Evolutionary conservation across 1,140 invertebrate genomes (phyloP).

Genomic region (Cherax destructor): DNA sequence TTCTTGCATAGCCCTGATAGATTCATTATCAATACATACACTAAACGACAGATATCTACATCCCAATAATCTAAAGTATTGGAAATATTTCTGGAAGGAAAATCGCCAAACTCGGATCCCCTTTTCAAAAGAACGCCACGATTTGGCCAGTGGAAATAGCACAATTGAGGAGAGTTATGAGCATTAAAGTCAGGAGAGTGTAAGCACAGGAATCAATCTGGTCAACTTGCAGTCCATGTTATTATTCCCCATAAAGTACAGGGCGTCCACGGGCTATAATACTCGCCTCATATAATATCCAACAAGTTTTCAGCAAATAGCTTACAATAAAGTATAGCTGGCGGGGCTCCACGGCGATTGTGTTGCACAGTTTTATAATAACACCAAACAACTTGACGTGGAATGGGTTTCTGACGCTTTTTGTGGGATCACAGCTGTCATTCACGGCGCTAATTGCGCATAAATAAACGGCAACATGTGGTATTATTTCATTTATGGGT

Average conservation of each 20-base stretch:
- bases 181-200: background rate
- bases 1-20: background rate
- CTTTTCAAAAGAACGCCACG: background rate
- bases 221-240: background rate
- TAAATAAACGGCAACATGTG: constrained; percentile 27
- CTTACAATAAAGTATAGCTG: background rate
- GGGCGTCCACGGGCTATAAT: background rate
- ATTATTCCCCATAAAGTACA: constrained; percentile 19
- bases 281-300: background rate
- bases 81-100: background rate
- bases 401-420: constrained; percentile 28
- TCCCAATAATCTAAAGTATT: background rate
- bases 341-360: background rate
- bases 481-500: constrained; percentile 21
- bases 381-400: constrained; percentile 8
- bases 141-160: background rate
- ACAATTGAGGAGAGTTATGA: constrained; percentile 2
- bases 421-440: constrained; percentile 19
- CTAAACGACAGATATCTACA: background rate
- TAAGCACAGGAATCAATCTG: constrained; percentile 22
- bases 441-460: constrained; percentile 8
- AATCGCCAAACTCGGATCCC: background rate
- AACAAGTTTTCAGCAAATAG: background rate
- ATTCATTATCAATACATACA: background rate
- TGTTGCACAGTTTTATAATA: constrained; percentile 10